Evolutionary conservation across 2,888 invertebrate genomes (phyloP).

Genomic region (Lasioglossum vierecki): DNA sequence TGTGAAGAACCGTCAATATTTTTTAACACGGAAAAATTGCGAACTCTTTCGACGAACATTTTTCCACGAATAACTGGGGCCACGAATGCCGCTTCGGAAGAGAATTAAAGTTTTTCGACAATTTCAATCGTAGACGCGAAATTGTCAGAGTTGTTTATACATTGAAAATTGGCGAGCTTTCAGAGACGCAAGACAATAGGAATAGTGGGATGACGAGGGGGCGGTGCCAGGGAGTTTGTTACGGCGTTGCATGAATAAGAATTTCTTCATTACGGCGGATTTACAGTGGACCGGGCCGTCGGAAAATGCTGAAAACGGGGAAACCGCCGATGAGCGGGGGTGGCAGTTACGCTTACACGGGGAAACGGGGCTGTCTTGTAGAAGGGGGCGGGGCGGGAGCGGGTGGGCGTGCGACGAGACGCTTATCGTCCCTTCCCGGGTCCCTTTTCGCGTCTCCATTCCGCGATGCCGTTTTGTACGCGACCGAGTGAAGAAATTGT

Average conservation of each 20-base stretch:
- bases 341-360: conserved; percentile 11
- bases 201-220: neutral
- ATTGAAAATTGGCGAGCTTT: conserved; percentile 23
- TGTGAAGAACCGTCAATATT: neutral
- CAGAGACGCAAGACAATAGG: neutral
- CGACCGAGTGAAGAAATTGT: conserved; percentile 29
- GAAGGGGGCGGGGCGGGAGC: neutral
- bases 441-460: conserved; percentile 27
- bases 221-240: neutral
- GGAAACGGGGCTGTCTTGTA: conserved; percentile 4
- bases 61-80: neutral
- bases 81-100: neutral
- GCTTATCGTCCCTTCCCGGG: conserved; percentile 24
- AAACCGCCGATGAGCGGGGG: conserved; percentile 1
- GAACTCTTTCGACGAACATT: neutral
- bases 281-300: conserved; percentile 31
- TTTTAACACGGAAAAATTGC: neutral
- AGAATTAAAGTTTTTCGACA: neutral
- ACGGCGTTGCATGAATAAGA: conserved; percentile 42
- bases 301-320: conserved; percentile 26
- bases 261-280: conserved; percentile 47
- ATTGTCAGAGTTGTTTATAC: conserved; percentile 35
- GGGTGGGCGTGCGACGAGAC: conserved; percentile 18
- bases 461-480: conserved; percentile 26
- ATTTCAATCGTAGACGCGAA: neutral